A percentile compares a stretch with the other conserved stretches of the same genome.
Evolutionary conservation across 2,113 vertebrate genomes (phyloP).

Genomic region (Crotophaga sulcirostris): DNA sequence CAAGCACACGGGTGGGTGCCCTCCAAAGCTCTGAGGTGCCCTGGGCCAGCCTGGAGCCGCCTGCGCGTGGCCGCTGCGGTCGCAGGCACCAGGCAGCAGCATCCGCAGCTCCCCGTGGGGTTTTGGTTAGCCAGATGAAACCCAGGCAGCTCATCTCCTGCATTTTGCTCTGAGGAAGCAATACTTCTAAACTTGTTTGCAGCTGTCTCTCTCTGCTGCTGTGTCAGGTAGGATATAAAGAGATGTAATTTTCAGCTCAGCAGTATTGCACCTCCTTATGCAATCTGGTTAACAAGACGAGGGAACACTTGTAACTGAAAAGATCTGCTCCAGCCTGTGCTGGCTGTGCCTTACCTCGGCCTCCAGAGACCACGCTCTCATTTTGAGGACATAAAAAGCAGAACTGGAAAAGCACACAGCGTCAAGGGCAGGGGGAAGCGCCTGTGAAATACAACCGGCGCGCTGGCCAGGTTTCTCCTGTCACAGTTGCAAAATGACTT

Average conservation of each 20-base stretch:
- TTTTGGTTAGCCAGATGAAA: background rate
- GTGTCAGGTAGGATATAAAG: background rate
- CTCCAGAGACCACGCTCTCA: fast-evolving
- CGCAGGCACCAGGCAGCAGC: background rate
- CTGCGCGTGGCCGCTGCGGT: fast-evolving
- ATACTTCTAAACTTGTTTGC: background rate
- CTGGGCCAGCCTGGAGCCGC: fast-evolving
- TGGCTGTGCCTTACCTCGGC: background rate
- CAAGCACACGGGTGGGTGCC: background rate
- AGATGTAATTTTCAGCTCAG: background rate
- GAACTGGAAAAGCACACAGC: background rate
- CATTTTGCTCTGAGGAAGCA: background rate
- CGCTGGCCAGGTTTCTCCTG: background rate
- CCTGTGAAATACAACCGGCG: fast-evolving
- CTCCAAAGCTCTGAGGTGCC: background rate
- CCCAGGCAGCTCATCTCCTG: background rate
- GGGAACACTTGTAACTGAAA: background rate
- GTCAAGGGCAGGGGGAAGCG: background rate
- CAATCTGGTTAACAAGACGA: background rate
- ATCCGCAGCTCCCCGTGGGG: background rate
- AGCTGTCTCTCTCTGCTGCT: background rate
- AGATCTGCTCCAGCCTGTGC: background rate
- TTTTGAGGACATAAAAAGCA: background rate
- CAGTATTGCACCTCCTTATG: background rate
- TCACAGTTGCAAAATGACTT: background rate